A percentile compares a stretch with the other conserved stretches of the same genome.
Evolutionary conservation across 1,140 invertebrate genomes (phyloP).

Genomic region (Conus betulinus): DNA sequence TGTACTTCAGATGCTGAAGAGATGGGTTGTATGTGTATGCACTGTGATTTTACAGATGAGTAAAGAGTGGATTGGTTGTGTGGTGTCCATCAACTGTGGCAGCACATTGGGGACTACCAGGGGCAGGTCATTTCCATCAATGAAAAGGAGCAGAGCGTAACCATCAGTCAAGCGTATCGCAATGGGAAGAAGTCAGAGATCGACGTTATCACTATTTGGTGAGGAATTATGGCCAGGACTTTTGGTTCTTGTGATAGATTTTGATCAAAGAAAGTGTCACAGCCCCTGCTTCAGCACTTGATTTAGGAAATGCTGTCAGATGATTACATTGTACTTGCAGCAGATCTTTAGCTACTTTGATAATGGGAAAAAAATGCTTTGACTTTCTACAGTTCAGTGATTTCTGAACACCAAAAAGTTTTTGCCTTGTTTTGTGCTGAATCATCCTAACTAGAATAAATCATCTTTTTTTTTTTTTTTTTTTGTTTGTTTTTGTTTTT

Average conservation of each 20-base stretch:
- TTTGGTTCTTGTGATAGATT: background rate
- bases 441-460: too few relatives aligned
- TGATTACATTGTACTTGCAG: background rate
- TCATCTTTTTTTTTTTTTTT: too few relatives aligned
- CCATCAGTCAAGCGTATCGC: slow-evolving; percentile 85
- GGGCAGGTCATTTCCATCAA: slow-evolving; percentile 87
- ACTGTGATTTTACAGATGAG: slow-evolving; percentile 27
- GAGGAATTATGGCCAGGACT: slow-evolving; percentile 17
- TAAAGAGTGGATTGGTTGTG: slow-evolving; percentile 80
- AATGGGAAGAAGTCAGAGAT: slow-evolving; percentile 84
- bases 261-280: background rate
- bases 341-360: too few relatives aligned
- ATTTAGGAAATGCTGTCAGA: background rate
- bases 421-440: too few relatives aligned
- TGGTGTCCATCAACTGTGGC: slow-evolving; percentile 86
- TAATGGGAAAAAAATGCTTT: too few relatives aligned
- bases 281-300: background rate
- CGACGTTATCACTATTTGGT: slow-evolving; percentile 79
- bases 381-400: too few relatives aligned
- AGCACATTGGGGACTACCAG: slow-evolving; percentile 84
- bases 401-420: too few relatives aligned
- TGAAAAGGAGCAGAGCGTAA: slow-evolving; percentile 81
- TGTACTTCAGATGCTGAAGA: too few relatives aligned
- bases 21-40: too few relatives aligned
- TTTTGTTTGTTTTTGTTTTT: too few relatives aligned